phyloP scores from a whole-genome alignment of 1,140 invertebrate genomes.

The Nixonia krombeini region DNA sequence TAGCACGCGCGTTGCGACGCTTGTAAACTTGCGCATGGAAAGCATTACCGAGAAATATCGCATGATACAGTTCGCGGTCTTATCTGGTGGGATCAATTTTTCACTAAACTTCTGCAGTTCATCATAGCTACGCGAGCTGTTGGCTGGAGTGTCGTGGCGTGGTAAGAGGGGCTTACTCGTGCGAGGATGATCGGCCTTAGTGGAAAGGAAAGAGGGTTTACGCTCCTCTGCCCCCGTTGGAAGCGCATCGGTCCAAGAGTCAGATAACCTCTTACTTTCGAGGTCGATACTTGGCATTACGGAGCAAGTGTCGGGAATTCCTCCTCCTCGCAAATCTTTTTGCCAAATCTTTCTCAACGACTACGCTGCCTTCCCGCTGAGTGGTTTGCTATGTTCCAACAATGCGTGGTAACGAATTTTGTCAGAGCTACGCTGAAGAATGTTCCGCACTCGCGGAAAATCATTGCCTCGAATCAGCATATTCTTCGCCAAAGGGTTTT shows the following conservation, averaged over 20 bases:
- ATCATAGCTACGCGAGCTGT: conserved; percentile 41
- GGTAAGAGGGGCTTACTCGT: conserved; percentile 10
- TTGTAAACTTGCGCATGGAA: neutral
- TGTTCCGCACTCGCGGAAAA: conserved; percentile 21
- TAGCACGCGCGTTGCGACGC: conserved; percentile 6
- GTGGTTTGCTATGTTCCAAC: conserved; percentile 44
- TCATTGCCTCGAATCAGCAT: conserved; percentile 19
- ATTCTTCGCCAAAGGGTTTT: conserved; percentile 24
- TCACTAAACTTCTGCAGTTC: conserved; percentile 55
- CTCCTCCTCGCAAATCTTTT: conserved; percentile 43
- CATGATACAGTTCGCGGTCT: conserved; percentile 30
- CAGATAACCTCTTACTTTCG: conserved; percentile 56
- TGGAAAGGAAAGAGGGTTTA: conserved; percentile 16
- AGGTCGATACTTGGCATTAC: conserved; percentile 53
- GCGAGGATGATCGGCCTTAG: conserved; percentile 21
- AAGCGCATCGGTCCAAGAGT: conserved; percentile 56
- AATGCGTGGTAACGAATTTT: conserved; percentile 34
- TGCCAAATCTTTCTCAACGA: conserved; percentile 47
- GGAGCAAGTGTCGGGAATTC: conserved; percentile 42
- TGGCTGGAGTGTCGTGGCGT: conserved; percentile 2
- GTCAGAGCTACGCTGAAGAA: conserved; percentile 37
- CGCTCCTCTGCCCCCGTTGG: conserved; percentile 8
- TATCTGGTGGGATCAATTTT: conserved; percentile 50
- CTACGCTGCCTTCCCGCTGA: conserved; percentile 41
- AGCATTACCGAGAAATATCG: conserved; percentile 17